phyloP scores from a whole-genome alignment of 1,140 invertebrate species.

The Zaprionus ghesquierei region DNA sequence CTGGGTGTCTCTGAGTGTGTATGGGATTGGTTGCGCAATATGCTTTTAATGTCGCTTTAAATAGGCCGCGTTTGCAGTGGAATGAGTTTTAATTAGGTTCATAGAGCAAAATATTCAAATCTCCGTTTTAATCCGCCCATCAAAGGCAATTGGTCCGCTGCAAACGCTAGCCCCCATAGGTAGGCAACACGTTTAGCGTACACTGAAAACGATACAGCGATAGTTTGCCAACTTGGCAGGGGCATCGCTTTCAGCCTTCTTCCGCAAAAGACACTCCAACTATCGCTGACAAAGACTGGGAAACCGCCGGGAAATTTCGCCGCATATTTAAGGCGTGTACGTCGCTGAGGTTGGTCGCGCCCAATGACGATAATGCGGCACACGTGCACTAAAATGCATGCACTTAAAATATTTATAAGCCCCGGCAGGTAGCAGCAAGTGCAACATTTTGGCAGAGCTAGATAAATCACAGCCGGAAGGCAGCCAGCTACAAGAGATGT shows the following conservation, averaged over 20 bases:
- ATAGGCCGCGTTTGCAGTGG: slow-evolving; percentile 36
- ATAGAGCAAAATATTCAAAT: slow-evolving; percentile 14
- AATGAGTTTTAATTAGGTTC: slow-evolving; percentile 63
- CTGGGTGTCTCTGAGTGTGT: not conserved
- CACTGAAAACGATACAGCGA: no score
- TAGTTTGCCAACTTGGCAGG: no score
- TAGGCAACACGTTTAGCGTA: slow-evolving; percentile 1
- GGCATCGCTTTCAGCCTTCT: no score
- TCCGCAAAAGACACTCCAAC: no score
- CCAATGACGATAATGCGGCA: slow-evolving; percentile 71
- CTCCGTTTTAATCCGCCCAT: not conserved
- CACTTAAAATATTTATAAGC: slow-evolving; percentile 79
- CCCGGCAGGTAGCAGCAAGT: slow-evolving; percentile 24
- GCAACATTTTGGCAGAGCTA: slow-evolving; percentile 45
- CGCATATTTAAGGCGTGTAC: slow-evolving; percentile 55
- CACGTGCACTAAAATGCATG: slow-evolving; percentile 77
- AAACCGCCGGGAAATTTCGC: slow-evolving; percentile 37
- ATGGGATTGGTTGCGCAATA: slow-evolving; percentile 41
- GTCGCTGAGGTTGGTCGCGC: not conserved
- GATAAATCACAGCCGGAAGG: slow-evolving; percentile 68
- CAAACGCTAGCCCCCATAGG: not conserved
- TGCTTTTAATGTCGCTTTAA: slow-evolving; percentile 68
- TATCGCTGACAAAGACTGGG: slow-evolving; percentile 20
- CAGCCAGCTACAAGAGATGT: slow-evolving; percentile 21
- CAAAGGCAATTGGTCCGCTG: not conserved